These are phyloP conservation scores for Passer domesticus DNA, from an alignment of 2,113 vertebrate species.

Conservation along the genomic window DNA sequence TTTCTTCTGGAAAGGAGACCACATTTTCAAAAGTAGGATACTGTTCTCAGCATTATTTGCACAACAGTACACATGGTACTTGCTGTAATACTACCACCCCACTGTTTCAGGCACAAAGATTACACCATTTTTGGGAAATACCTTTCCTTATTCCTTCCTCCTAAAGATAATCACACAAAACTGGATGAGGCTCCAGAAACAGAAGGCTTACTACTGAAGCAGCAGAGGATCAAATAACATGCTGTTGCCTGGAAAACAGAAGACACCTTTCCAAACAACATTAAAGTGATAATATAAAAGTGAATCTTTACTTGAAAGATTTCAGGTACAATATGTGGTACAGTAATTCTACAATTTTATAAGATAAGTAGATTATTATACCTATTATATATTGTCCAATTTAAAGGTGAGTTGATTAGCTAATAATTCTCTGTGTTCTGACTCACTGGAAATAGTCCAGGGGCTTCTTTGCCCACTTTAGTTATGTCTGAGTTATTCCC, in stretches of 20 bases:
- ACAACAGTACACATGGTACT: background rate
- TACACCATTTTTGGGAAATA: background rate
- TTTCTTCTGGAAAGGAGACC: background rate
- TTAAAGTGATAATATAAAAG: background rate
- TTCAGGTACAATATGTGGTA: background rate
- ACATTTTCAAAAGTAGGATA: background rate
- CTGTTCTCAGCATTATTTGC: background rate
- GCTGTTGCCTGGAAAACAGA: background rate
- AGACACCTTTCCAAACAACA: background rate
- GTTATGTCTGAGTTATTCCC: background rate
- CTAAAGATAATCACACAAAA: background rate
- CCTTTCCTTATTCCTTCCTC: background rate
- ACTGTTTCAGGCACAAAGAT: background rate
- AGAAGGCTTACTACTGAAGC: background rate
- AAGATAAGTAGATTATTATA: background rate
- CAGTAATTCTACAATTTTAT: background rate
- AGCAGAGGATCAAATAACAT: background rate
- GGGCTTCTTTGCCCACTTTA: background rate
- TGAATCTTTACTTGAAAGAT: background rate
- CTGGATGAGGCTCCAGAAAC: background rate
- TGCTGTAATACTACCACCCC: background rate
- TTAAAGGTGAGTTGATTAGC: background rate
- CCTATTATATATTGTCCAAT: background rate
- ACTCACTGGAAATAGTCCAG: background rate
- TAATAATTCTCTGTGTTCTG: background rate